These are phyloP conservation scores for Candidula unifasciata DNA, from an alignment of 2,888 invertebrate species.

Conservation along the genomic window DNA sequence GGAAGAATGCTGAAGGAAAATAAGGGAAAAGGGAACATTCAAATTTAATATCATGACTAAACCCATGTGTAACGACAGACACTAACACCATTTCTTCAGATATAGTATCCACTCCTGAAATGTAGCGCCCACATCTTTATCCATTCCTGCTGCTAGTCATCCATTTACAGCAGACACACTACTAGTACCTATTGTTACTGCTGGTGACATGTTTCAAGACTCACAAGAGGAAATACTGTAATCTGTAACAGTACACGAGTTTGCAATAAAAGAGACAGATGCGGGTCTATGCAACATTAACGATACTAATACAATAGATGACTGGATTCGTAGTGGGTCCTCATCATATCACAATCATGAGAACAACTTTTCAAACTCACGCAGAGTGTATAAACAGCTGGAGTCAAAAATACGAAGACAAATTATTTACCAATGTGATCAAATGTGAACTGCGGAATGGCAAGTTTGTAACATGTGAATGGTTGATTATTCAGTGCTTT, in stretches of 20 bases:
- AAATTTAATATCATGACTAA: too few relatives aligned
- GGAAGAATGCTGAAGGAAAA: too few relatives aligned
- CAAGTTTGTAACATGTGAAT: not conserved
- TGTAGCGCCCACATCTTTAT: too few relatives aligned
- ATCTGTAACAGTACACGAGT: not conserved
- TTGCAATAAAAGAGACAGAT: not conserved
- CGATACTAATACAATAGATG: not conserved
- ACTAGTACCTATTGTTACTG: not conserved
- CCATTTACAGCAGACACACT: conserved; percentile 1
- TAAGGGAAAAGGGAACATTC: too few relatives aligned
- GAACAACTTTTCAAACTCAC: not conserved
- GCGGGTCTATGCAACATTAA: not conserved
- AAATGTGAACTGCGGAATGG: conserved; percentile 18
- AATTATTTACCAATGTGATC: not conserved
- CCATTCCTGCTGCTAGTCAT: conserved; percentile 12
- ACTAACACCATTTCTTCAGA: too few relatives aligned
- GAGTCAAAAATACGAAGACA: not conserved
- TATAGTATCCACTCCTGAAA: too few relatives aligned
- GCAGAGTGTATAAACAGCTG: not conserved
- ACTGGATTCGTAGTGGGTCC: conserved; percentile 11
- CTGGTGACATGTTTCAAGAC: not conserved
- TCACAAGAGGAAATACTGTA: conserved; percentile 1
- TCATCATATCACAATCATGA: not conserved
- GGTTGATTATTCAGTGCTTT: too few relatives aligned
- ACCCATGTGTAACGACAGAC: too few relatives aligned